These are phyloP conservation scores for Drosophila chauvacae DNA, from an alignment of 1,140 invertebrate genomes.

Conservation along the genomic window DNA sequence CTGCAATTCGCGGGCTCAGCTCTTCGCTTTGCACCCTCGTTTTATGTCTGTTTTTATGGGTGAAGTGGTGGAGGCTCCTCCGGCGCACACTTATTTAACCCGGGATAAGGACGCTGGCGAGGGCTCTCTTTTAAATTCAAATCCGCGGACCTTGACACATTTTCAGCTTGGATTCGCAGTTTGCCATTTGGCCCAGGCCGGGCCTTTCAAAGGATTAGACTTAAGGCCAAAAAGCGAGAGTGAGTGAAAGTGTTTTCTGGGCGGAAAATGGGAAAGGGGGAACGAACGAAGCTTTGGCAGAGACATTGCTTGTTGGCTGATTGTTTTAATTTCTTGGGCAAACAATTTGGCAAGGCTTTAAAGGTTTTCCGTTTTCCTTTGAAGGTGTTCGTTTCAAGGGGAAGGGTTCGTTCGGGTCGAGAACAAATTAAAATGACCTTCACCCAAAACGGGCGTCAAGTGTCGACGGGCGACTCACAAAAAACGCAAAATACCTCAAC, in stretches of 20 bases:
- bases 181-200: slow-evolving; percentile 29
- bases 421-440: slow-evolving; percentile 73
- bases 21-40: slow-evolving; percentile 41
- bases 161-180: slow-evolving; percentile 57
- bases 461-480: slow-evolving; percentile 53
- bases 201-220: slow-evolving; percentile 49
- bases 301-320: slow-evolving; percentile 44
- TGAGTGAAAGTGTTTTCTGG: slow-evolving; percentile 4
- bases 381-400: slow-evolving; percentile 24
- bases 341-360: slow-evolving; percentile 48
- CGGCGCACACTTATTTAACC: slow-evolving; percentile 49
- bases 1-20: slow-evolving; percentile 64
- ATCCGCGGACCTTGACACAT: slow-evolving; percentile 77
- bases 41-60: slow-evolving; percentile 67
- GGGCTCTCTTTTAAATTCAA: slow-evolving; percentile 58
- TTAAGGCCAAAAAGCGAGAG: slow-evolving; percentile 8
- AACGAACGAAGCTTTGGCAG: background rate
- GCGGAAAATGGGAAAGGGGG: background rate
- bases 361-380: slow-evolving; percentile 34
- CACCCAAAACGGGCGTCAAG: slow-evolving; percentile 60
- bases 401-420: slow-evolving; percentile 15
- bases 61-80: slow-evolving; percentile 36
- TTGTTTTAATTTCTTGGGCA: slow-evolving; percentile 57
- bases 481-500: slow-evolving; percentile 55
- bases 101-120: slow-evolving; percentile 59